A percentile compares a stretch with the other conserved stretches of the same genome.
Conservation (phyloP, 2,888 invertebrate species). For the Hartigia nigra region DNA sequence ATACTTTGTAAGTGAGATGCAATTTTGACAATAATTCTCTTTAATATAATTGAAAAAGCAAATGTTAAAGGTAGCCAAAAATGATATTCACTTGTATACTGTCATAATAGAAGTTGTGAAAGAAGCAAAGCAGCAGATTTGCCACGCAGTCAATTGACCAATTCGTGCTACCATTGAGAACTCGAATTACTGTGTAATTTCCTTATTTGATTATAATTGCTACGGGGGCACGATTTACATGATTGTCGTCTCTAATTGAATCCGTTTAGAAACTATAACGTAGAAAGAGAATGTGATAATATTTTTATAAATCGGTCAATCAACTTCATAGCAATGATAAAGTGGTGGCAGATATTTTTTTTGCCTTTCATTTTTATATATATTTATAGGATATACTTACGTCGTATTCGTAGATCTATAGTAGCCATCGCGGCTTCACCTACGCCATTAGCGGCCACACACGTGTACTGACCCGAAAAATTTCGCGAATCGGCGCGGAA, state of each 20-base stretch:
- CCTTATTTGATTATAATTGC: slow-evolving; percentile 42
- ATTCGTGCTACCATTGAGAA: slow-evolving; percentile 30
- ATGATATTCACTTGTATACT: slow-evolving; percentile 11
- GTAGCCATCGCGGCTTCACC: slow-evolving; percentile 77
- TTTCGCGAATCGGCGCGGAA: slow-evolving; percentile 76
- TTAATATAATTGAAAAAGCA: no score
- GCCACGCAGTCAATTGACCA: slow-evolving; percentile 30
- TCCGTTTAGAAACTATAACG: slow-evolving; percentile 25
- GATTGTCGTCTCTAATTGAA: slow-evolving; percentile 41
- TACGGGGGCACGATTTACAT: slow-evolving; percentile 33
- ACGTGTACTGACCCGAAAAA: slow-evolving; percentile 80
- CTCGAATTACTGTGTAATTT: slow-evolving; percentile 39
- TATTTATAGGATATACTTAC: slow-evolving; percentile 67
- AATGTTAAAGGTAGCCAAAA: not conserved
- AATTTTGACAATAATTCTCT: no score
- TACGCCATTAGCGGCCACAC: slow-evolving; percentile 79
- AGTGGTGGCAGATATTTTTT: not conserved
- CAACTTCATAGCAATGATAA: not conserved
- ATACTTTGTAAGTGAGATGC: no score
- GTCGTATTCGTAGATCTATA: slow-evolving; percentile 77
- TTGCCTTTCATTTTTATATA: no score
- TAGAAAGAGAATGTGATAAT: not conserved
- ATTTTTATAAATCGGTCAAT: no score
- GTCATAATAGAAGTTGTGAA: slow-evolving; percentile 2
- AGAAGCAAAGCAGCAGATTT: not conserved